These are phyloP conservation scores for Acropternis orthonyx DNA, from an alignment of 2,797 vertebrate genomes.

Conservation along the genomic window DNA sequence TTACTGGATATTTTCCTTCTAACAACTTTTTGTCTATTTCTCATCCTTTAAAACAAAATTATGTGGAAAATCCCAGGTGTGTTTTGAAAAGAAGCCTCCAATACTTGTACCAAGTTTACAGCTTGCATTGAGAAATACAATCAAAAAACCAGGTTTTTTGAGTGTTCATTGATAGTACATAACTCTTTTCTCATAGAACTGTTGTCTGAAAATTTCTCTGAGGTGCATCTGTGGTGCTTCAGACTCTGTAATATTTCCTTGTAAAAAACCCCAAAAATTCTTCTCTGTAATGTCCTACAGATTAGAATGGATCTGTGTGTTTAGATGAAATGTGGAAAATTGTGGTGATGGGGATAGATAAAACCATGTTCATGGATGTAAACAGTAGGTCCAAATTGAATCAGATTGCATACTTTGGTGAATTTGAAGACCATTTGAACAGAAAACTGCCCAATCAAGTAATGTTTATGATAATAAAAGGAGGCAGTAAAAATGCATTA, in stretches of 20 bases:
- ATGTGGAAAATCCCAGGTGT: neutral
- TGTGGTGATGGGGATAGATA: neutral
- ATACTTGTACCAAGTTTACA: neutral
- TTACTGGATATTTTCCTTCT: neutral
- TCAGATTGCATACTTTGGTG: neutral
- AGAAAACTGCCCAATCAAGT: neutral
- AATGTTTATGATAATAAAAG: neutral
- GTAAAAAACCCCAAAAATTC: neutral
- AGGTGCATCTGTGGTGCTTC: neutral
- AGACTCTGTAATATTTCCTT: neutral
- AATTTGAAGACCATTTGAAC: neutral
- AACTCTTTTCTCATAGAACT: neutral
- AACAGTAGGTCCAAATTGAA: neutral
- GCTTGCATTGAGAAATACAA: neutral
- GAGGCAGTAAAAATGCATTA: too few species aligned
- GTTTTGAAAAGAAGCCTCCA: neutral
- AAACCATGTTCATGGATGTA: neutral
- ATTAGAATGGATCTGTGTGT: neutral
- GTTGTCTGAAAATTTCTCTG: neutral
- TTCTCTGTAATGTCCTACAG: neutral
- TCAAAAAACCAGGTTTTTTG: neutral
- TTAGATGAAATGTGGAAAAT: neutral
- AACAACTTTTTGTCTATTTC: neutral
- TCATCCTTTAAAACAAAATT: neutral
- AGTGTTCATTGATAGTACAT: neutral